phyloP scores from a whole-genome alignment of 2,797 vertebrate genomes.

The Mus caroli region DNA sequence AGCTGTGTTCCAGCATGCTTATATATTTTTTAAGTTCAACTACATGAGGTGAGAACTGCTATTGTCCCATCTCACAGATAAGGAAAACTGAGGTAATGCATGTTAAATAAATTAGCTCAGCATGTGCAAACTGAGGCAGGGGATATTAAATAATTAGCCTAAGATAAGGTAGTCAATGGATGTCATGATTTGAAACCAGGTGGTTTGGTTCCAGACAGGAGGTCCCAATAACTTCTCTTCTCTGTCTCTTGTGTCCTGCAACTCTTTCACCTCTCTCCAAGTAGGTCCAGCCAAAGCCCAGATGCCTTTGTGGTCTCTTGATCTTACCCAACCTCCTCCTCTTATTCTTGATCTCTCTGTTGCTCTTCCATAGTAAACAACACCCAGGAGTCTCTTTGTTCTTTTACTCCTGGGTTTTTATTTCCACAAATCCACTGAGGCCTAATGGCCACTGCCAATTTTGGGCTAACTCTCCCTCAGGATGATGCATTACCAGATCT shows the following conservation, averaged over 20 bases:
- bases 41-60: neutral
- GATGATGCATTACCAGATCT: neutral
- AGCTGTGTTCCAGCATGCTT: neutral
- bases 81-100: neutral
- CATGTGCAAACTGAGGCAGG: neutral
- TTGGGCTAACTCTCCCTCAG: neutral
- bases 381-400: neutral
- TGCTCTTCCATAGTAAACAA: neutral
- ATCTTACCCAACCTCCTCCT: neutral
- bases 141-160: neutral
- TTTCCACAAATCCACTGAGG: neutral
- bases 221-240: neutral
- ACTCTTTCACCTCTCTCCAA: constrained; percentile 9
- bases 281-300: neutral
- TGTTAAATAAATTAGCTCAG: neutral
- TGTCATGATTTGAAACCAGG: neutral
- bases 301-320: neutral
- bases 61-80: neutral
- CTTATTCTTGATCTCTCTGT: neutral
- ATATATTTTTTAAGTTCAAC: neutral
- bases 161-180: neutral
- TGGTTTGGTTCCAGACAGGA: neutral
- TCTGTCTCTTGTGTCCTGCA: neutral
- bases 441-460: neutral
- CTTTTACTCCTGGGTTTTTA: constrained; percentile 15